Evolutionary conservation across 2,113 vertebrate genomes (phyloP).

Genomic region (Platysternon megacephalum): DNA sequence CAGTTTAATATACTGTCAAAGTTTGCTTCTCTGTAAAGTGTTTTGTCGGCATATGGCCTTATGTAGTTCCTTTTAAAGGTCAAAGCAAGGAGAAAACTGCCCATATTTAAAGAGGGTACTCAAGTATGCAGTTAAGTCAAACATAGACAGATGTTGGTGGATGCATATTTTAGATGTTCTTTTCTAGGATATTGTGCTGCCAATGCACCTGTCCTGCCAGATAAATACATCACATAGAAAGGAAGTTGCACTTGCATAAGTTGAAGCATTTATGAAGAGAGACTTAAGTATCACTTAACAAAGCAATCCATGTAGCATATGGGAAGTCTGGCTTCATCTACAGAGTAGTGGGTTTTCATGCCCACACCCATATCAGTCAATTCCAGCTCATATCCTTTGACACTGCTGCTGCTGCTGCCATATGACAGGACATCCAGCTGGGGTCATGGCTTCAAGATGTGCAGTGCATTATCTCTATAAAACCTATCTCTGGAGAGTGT

Average conservation of each 20-base stretch:
- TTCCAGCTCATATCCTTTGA: not conserved
- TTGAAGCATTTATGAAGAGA: slow-evolving; percentile 47
- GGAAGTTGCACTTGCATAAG: slow-evolving; percentile 48
- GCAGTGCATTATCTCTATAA: not conserved
- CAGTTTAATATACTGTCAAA: not conserved
- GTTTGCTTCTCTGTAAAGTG: not conserved
- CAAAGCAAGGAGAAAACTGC: slow-evolving; percentile 30
- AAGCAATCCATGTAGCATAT: not conserved
- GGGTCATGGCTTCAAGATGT: not conserved
- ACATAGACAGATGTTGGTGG: slow-evolving; percentile 66
- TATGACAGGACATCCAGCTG: not conserved
- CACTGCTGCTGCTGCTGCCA: not conserved
- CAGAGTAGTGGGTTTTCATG: not conserved
- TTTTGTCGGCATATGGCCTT: not conserved
- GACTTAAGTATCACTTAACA: not conserved
- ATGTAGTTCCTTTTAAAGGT: slow-evolving; percentile 39
- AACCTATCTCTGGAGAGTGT: not conserved
- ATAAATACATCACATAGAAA: slow-evolving; percentile 53
- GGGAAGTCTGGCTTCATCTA: not conserved
- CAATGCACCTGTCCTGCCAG: slow-evolving; percentile 65
- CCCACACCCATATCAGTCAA: fast-evolving
- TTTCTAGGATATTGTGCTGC: slow-evolving; percentile 39
- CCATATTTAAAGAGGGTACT: slow-evolving; percentile 33
- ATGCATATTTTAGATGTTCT: slow-evolving; percentile 76
- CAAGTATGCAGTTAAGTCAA: slow-evolving; percentile 59